Evolutionary conservation across 2,797 vertebrate species (phyloP).

Genomic region (Poecilia picta): DNA sequence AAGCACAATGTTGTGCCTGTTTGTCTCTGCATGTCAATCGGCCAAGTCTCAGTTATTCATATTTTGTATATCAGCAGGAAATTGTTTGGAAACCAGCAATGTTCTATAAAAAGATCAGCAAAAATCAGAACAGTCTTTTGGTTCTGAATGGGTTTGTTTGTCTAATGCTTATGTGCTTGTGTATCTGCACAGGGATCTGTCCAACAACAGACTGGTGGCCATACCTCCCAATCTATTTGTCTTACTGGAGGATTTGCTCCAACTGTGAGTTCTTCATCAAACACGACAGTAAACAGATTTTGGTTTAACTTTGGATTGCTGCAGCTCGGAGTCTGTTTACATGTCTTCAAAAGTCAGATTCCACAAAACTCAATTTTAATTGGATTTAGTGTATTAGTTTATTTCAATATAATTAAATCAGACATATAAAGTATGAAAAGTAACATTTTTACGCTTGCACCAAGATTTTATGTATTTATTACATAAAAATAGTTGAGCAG

Average conservation of each 20-base stretch:
- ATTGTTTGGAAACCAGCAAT: neutral
- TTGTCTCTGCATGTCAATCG: neutral
- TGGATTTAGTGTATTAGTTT: neutral
- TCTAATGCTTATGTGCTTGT: conserved; percentile 19
- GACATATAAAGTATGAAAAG: too few relatives aligned
- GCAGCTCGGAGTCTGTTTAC: neutral
- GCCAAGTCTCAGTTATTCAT: neutral
- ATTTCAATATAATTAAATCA: neutral
- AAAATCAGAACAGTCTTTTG: neutral
- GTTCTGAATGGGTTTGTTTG: conserved; percentile 15
- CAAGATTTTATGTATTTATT: neutral
- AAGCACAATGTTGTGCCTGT: neutral
- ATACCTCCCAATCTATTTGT: conserved; percentile 88
- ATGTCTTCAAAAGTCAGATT: neutral
- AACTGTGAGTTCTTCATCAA: conserved; percentile 87
- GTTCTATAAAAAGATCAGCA: neutral
- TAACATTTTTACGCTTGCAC: neutral
- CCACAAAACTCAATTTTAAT: neutral
- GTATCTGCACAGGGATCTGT: conserved; percentile 86
- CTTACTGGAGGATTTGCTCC: conserved; percentile 90
- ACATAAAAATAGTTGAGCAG: neutral
- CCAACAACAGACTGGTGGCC: conserved; percentile 88
- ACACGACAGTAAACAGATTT: neutral
- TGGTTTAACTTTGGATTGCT: conserved; percentile 17
- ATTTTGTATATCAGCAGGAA: neutral